Evolutionary conservation across 2,797 vertebrate genomes (phyloP).

Genomic region (Pelodytes ibericus): DNA sequence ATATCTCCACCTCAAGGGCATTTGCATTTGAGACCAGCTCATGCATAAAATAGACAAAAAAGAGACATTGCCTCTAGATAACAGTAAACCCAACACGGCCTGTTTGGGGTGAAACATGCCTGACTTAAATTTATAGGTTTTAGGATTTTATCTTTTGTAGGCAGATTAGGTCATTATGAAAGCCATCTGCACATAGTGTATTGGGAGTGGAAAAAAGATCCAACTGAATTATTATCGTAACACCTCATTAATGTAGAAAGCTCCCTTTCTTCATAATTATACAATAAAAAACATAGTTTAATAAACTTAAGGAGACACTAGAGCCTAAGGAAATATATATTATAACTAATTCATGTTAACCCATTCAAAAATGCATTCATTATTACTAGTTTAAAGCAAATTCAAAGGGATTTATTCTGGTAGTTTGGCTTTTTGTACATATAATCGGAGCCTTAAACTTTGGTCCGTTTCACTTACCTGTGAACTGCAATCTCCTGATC

Average conservation of each 20-base stretch:
- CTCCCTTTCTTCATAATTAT: background rate
- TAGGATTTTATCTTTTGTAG: slow-evolving; percentile 24
- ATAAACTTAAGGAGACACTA: too few relatives aligned
- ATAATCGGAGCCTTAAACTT: too few relatives aligned
- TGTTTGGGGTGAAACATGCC: background rate
- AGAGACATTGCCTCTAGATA: slow-evolving; percentile 36
- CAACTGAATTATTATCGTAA: slow-evolving; percentile 9
- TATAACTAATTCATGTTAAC: too few relatives aligned
- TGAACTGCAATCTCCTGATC: too few relatives aligned
- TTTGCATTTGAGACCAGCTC: slow-evolving; percentile 40
- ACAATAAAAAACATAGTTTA: too few relatives aligned
- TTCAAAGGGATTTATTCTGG: too few relatives aligned
- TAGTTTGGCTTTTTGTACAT: too few relatives aligned
- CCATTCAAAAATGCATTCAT: too few relatives aligned
- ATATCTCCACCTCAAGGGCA: slow-evolving; percentile 15
- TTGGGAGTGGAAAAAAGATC: background rate
- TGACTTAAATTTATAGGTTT: slow-evolving; percentile 42
- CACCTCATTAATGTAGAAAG: slow-evolving; percentile 4
- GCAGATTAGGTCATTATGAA: slow-evolving; percentile 38
- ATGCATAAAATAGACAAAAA: slow-evolving; percentile 45
- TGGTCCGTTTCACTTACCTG: too few relatives aligned
- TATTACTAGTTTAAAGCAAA: too few relatives aligned
- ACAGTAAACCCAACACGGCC: slow-evolving; percentile 27
- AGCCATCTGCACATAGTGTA: slow-evolving; percentile 17
- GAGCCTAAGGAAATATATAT: too few relatives aligned